Evolutionary conservation across 2,888 invertebrate genomes (phyloP), one percentile per base, ranked within the genome.

Genomic region (Microchrysa polita): DNA sequence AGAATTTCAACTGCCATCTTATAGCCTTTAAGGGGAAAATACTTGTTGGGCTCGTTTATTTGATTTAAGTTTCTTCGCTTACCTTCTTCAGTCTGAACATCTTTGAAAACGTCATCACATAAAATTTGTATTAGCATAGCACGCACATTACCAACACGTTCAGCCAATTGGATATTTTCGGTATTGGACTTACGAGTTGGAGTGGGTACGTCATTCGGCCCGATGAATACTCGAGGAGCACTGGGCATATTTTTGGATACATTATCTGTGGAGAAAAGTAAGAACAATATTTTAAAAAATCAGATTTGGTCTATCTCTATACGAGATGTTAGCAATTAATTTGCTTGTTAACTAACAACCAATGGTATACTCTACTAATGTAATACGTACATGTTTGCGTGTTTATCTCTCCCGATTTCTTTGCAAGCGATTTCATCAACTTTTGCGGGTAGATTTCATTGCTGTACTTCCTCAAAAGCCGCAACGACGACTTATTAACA

Each of bases 381-480:
- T 5, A 7, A 34, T 55, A 27, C 1, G 27, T 74, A 76, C 76
- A 75, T 12, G 75, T 75, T 73, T 74, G 75, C 4, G 74, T 74
- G 73, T 75, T 74, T n/a, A 73, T 48, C 20, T 84, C 85, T 76
- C 79, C 84, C 78, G 16, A 78, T 75, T 18, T 76, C 65, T 76
- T 76, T 22, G 74, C 67, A 40, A 48, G 67, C 5, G 76, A 53
- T 7, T 74, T 61, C n/a, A 79, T 76, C 4, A 82, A 88, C 81
- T 87, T 90, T 83, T 92, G 92, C 0, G 97, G 96, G 84, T 96
- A 97, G 75, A 96, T 92, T 85, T 96, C 95, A 80, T 92, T 93
- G n/a, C 93, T 92, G 80, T 95, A 97, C 22, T 92, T 93, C 78
- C 92, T 89, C 14, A 96, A 86, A 2, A 97, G 87, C 65, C 96